Evolutionary conservation across 2,113 vertebrate genomes (phyloP), one percentile per base, ranked within the genome.

Genomic region (Microtus pennsylvanicus): DNA sequence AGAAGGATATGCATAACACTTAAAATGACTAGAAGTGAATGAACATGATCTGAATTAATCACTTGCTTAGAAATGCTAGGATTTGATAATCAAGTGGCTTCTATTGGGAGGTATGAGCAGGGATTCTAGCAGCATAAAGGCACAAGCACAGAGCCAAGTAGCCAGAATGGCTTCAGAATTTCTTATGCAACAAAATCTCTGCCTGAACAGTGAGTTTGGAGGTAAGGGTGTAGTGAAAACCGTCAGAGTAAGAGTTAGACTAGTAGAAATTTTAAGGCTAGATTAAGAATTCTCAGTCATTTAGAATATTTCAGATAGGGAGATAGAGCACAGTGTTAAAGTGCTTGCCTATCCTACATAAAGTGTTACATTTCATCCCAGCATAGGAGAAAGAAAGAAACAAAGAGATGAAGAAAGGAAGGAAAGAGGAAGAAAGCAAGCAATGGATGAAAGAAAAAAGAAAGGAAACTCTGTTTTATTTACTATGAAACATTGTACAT

Each of bases 131-230:
- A 77, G 58, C 14, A 10, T 16, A 89, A 55, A 82, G 2, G 7
- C 6, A 17, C 26, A 76, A 17, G n/a, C 50, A 63, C 28, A 58
- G 9, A 52, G 1, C n/a, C 12, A 50, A 55, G 50, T 12, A 80
- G 13, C 63, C 24, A 97, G 26, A 91, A 61, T 93, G 19, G 61
- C 6, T 89, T 35, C 2, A 35, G 87, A 28, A 88, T 72, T 91
- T 52, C 6, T 72, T 50, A 7, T 78, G 17, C 10, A 72, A 16
- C 16, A 47, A n/a, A 67, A 86, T 45, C 9, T 89, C 4, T 90
- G 77, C 47, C 14, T 70, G 50, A 72, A 8, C 63, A 50, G 47
- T 90, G 38, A 89, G 2, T 70, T 89, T 89, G 45, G 26, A 76
- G 30, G 14, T 55, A 95, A 45, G 67, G 3, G 13, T 82, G 58